Evolutionary conservation across 2,797 vertebrate genomes (phyloP).

Genomic region (Darevskia mixta): DNA sequence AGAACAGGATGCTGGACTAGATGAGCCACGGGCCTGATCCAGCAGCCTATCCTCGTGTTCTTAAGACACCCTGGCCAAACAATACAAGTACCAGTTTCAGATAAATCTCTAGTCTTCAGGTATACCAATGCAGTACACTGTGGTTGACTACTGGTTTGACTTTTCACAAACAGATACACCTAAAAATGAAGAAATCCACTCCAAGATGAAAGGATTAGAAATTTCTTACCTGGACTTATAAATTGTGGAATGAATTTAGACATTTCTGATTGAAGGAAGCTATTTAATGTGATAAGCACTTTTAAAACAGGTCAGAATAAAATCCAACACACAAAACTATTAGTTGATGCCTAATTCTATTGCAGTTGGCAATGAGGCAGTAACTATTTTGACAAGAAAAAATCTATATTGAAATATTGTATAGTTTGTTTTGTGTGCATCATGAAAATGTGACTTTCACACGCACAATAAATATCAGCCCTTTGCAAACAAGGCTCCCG

Average conservation of each 20-base stretch:
- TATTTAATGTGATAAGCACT: slow-evolving; percentile 56
- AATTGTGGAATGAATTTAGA: slow-evolving; percentile 40
- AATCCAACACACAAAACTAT: slow-evolving; percentile 58
- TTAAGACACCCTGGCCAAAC: slow-evolving; percentile 23
- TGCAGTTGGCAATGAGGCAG: slow-evolving; percentile 60
- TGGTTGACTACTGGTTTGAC: slow-evolving; percentile 12
- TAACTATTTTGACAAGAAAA: slow-evolving; percentile 68
- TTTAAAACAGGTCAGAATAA: slow-evolving; percentile 65
- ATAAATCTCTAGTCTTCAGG: slow-evolving; percentile 27
- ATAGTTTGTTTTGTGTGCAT: slow-evolving; percentile 40
- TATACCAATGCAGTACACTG: slow-evolving; percentile 18
- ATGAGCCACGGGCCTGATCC: too few species aligned
- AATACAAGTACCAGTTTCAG: slow-evolving; percentile 27
- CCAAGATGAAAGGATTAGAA: slow-evolving; percentile 52
- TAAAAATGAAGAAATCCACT: slow-evolving; percentile 48
- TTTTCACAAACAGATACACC: slow-evolving; percentile 41
- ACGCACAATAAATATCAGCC: slow-evolving; percentile 46
- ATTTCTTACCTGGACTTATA: slow-evolving; percentile 52
- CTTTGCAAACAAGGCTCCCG: slow-evolving; percentile 20
- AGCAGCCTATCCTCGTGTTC: too few species aligned
- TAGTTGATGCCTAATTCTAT: slow-evolving; percentile 68
- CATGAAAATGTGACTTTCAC: slow-evolving; percentile 38
- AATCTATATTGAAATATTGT: slow-evolving; percentile 45
- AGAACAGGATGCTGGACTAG: too few species aligned
- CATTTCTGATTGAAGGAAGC: slow-evolving; percentile 50